Evolutionary conservation across 1,140 invertebrate species (phyloP), one percentile per base, ranked within the genome.

Genomic region (Diploscapter pachys): DNA sequence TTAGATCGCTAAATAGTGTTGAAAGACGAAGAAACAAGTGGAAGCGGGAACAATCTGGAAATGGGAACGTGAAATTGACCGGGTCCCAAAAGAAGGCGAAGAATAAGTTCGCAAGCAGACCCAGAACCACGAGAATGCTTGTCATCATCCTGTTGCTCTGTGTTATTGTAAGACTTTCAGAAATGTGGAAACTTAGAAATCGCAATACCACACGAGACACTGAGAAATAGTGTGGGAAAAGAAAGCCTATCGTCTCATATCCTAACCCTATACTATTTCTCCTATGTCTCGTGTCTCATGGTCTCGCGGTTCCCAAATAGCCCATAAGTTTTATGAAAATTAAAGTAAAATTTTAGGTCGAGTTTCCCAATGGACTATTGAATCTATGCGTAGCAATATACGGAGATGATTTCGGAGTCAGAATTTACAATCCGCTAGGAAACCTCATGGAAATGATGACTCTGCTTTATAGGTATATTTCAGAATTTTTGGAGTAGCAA

Each of bases 371-470:
- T 54, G 79, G 79, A 61, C 61, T 80, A 5, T 72, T 80, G 4
- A 80, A 80, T 52, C 65, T 80, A 51, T 81, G 62, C 6, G 79
- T 76, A 4, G 79, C 79, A 13, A 80, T 80, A 13, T 73, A 78
- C 51, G 79, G 79, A 11, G 79, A 77, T 64, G 65, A 76, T 53
- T 80, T 80, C 53, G 79, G 79, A 5, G 57, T 79, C 52, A 64
- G 75, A 3, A 77, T 81, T 52, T 80, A 80, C 70, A 79, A 80
- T 73, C 76, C 76, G 11, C 49, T 80, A 54, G 79, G 79, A 51
- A 69, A 63, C 66, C 53, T 80, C 13, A 72, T 80, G 74, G 79
- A 80, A 52, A 80, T 80, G 79, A 79, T 80, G 11, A 80, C 79
- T 31, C 79, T 80, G 6, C 59, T 80, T n/a, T 80, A 80, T 64